A percentile compares a stretch with the other conserved stretches of the same genome.
Evolutionary conservation across 2,797 vertebrate genomes (phyloP).

Genomic region (Apodemus agrarius): DNA sequence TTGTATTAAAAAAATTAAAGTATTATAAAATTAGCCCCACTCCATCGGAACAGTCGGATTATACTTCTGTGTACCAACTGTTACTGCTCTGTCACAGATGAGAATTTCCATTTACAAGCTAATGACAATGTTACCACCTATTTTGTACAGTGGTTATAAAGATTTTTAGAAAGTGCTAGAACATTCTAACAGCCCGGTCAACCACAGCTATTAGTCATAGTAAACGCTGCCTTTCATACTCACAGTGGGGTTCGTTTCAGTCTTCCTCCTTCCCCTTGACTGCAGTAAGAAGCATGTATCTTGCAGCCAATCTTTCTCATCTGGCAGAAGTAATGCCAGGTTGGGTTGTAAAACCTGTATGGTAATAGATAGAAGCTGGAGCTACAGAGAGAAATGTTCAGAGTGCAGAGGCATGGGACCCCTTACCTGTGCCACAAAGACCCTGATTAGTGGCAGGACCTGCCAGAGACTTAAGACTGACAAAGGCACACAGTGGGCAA

Average conservation of each 20-base stretch:
- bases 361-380: not conserved
- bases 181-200: not conserved
- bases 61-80: not conserved
- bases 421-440: not conserved
- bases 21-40: not conserved
- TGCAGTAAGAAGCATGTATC: not conserved
- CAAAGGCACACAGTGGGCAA: not conserved
- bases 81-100: not conserved
- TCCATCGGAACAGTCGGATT: not conserved
- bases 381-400: not conserved
- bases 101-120: not conserved
- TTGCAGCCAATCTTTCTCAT: not conserved
- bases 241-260: not conserved
- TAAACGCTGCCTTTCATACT: not conserved
- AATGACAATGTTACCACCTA: not conserved
- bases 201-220: not conserved
- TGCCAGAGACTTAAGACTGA: not conserved
- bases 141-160: not conserved
- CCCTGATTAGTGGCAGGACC: not conserved
- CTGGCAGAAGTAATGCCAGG: not conserved
- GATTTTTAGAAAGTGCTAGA: not conserved
- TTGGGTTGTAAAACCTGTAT: not conserved
- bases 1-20: not conserved
- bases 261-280: not conserved
- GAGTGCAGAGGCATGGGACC: not conserved